Evolutionary conservation across 2,113 vertebrate genomes (phyloP).

Genomic region (Ancistrus triradiatus): DNA sequence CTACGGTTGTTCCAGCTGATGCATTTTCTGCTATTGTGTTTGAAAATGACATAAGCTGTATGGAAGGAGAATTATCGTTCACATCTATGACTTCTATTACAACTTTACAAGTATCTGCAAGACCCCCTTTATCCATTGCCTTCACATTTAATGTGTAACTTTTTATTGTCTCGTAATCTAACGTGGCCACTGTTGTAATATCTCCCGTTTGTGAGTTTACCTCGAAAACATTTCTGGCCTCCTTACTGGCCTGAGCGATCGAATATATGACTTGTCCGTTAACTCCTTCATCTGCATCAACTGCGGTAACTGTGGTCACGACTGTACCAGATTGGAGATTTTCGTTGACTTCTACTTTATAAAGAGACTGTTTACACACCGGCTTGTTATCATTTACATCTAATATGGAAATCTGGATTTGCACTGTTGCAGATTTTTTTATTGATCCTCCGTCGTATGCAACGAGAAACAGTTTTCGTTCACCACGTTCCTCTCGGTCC

Average conservation of each 20-base stretch:
- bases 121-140: constrained; percentile 65
- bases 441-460: no score
- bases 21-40: constrained; percentile 47
- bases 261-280: constrained; percentile 56
- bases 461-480: no score
- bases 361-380: constrained; percentile 57
- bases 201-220: constrained; percentile 61
- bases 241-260: constrained; percentile 42
- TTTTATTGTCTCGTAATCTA: constrained; percentile 67
- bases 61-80: constrained; percentile 64
- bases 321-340: constrained; percentile 49
- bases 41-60: constrained; percentile 52
- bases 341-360: constrained; percentile 58
- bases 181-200: constrained; percentile 41
- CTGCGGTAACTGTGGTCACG: constrained; percentile 52
- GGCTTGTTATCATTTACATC: constrained; percentile 67
- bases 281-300: constrained; percentile 57
- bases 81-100: constrained; percentile 60
- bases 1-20: constrained; percentile 38
- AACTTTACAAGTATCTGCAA: constrained; percentile 57
- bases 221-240: constrained; percentile 53
- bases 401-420: constrained; percentile 56
- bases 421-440: constrained; percentile 8
- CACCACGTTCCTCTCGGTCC: no score
- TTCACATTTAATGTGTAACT: constrained; percentile 61